phyloP scores from a whole-genome alignment of 1,140 invertebrate genomes.

The Cotesia vestalis region DNA sequence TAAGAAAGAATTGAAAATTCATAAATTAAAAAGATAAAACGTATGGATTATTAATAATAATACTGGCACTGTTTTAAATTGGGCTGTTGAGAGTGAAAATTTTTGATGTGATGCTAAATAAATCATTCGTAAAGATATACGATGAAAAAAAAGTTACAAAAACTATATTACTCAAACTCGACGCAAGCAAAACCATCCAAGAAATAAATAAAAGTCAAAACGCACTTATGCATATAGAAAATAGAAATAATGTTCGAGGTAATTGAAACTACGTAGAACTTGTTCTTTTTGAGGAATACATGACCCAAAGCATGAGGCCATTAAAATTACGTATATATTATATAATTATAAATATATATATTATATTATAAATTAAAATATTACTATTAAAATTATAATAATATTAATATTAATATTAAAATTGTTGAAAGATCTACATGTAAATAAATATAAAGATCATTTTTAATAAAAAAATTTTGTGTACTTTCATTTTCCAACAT shows the following conservation, averaged over 20 bases:
- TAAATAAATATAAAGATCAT: conserved; percentile 60
- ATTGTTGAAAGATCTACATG: conserved; percentile 59
- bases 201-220: conserved; percentile 32
- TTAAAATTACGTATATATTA: conserved; percentile 42
- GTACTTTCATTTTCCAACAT: neutral
- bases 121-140: no score
- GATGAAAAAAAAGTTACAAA: neutral
- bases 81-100: no score
- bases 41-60: neutral
- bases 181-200: conserved; percentile 14
- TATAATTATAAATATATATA: conserved; percentile 25
- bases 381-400: conserved; percentile 45
- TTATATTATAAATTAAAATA: conserved; percentile 20
- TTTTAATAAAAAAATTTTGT: conserved; percentile 50
- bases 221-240: conserved; percentile 34
- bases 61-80: neutral
- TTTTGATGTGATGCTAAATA: no score
- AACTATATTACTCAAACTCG: conserved; percentile 6
- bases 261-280: conserved; percentile 40
- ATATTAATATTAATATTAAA: conserved; percentile 55
- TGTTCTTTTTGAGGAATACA: conserved; percentile 42
- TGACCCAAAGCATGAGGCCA: conserved; percentile 49
- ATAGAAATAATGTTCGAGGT: conserved; percentile 47
- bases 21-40: conserved; percentile 6
- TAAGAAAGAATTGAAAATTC: neutral